Evolutionary conservation across 2,797 vertebrate genomes (phyloP), one percentile per base, ranked within the genome.

Genomic region (Remorina albescens): DNA sequence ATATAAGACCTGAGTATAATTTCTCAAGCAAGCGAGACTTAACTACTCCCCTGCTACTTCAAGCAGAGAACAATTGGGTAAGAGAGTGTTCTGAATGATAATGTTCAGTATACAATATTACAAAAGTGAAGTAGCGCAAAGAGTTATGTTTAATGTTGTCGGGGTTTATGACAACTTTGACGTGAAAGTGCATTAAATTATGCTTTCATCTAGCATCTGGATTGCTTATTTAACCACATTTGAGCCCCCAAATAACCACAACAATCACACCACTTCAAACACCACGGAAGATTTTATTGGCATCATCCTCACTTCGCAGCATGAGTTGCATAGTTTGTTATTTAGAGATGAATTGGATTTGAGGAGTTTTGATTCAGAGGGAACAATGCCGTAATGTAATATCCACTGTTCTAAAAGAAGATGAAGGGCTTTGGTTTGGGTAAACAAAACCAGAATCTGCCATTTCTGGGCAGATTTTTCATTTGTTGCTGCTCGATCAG

Each of bases 171-270:
- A 67, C 53, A 6, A 7, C 30, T 70, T 23, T 0, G 12, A 71
- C 69, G 84, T 80, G 81, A 71, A 88, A 66, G 39, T 73, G 71
- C 76, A 75, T 85, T 84, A 67, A 87, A 90, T 90, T 85, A 73
- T 76, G 59, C 71, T 91, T 88, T 85, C 71, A 80, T 84, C 67
- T 47, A 6, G 68, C 49, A 50, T 67, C 73, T 28, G 60, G 46
- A 73, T 79, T 83, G 79, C 78, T 91, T 85, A 75, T 84, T 86
- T 82, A 68, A 58, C 58, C 5, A 55, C 81, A 67, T 83, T 74
- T 70, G 49, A 70, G 54, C 69, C 42, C 61, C 64, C 47, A 8
- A 81, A 76, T 86, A 85, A 78, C 69, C 71, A 50, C 54, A 0
- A 71, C 63, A 71, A 25, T 86, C 71, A 72, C 12, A 34, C 51